Base-by-base conservation (phyloP, 2,113 vertebrate species). In the Gallinago media region DNA sequence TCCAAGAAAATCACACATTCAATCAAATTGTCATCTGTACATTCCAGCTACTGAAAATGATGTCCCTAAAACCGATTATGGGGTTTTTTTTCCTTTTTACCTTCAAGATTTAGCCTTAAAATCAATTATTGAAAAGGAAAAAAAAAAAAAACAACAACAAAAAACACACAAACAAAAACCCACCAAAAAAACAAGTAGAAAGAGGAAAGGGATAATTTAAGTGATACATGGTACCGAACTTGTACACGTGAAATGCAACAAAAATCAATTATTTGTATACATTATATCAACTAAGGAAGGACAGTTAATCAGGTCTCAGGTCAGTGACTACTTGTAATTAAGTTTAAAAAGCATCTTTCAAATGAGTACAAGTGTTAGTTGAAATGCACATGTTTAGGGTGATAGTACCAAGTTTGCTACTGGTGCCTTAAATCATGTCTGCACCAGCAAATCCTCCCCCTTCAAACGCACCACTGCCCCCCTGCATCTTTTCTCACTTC, bases 21-120 rank as follows among this genome's bases (percentile, higher is more conserved):
- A 86, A 82, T 79, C 68, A 87, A 90, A 61, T 58, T 88, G 21
- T 88, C 88, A 94, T 54, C 68, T 75, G 3, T 47, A 36, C 32
- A 3, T 49, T 90, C 38, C 58, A 94, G 63, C 81, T 92, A 89
- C 82, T 62, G 42, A 94, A 86, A 97, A 83, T 15, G n/a, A 65
- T 25, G n/a, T 50, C 46, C 5, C 46, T 58, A 83, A 79, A 3
- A 66, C 16, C 42, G 52, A 50, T 47, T 47, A 47, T 47, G 47
- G 21, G 11, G 2, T 42, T 42, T 77, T 78, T 83, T 77, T 81
- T 31, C 31, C 29, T 61, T 76, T 75, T 84, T 74, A 92, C 11
- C 14, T 67, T 88, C 50, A 72, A 63, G 36, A 78, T 34, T 88
- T 85, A 79, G 40, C 61, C 55, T 92, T 93, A 84, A 59, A 77